Evolutionary conservation across 2,797 vertebrate genomes (phyloP).

Genomic region (Danio albolineatus): DNA sequence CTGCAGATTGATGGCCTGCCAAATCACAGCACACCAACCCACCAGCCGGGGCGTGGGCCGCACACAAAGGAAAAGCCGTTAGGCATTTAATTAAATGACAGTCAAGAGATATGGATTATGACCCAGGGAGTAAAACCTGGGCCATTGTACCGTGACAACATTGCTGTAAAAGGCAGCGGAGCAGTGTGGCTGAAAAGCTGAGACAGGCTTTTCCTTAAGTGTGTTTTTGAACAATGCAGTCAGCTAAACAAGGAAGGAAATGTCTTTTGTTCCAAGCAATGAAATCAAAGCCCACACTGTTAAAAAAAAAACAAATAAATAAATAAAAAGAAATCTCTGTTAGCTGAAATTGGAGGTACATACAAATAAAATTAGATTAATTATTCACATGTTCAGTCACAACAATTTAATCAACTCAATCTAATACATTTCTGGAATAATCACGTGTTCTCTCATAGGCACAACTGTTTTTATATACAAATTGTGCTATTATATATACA

Average conservation of each 20-base stretch:
- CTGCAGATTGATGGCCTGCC: slow-evolving; percentile 57
- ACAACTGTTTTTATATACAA: neutral
- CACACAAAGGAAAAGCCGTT: slow-evolving; percentile 56
- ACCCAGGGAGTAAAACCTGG: slow-evolving; percentile 58
- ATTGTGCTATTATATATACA: too few relatives aligned
- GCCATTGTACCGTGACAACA: slow-evolving; percentile 47
- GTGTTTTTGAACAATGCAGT: slow-evolving; percentile 50
- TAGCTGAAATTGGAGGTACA: slow-evolving; percentile 2
- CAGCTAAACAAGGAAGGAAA: slow-evolving; percentile 54
- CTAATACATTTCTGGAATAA: neutral
- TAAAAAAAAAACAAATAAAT: slow-evolving; percentile 9
- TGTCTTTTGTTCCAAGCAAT: slow-evolving; percentile 34
- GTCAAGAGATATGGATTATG: slow-evolving; percentile 65
- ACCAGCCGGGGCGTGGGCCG: slow-evolving; percentile 50
- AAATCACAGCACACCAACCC: slow-evolving; percentile 52
- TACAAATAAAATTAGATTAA: slow-evolving; percentile 4
- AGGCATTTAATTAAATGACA: slow-evolving; percentile 66
- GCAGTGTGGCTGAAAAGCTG: slow-evolving; percentile 50
- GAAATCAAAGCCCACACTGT: slow-evolving; percentile 39
- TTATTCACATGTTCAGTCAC: slow-evolving; percentile 1
- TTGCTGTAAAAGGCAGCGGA: slow-evolving; percentile 44
- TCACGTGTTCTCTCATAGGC: neutral
- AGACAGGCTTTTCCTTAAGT: slow-evolving; percentile 60
- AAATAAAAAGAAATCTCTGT: slow-evolving; percentile 21
- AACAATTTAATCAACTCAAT: neutral